phyloP scores from a whole-genome alignment of 2,113 vertebrate species.

The Orycteropus afer region DNA sequence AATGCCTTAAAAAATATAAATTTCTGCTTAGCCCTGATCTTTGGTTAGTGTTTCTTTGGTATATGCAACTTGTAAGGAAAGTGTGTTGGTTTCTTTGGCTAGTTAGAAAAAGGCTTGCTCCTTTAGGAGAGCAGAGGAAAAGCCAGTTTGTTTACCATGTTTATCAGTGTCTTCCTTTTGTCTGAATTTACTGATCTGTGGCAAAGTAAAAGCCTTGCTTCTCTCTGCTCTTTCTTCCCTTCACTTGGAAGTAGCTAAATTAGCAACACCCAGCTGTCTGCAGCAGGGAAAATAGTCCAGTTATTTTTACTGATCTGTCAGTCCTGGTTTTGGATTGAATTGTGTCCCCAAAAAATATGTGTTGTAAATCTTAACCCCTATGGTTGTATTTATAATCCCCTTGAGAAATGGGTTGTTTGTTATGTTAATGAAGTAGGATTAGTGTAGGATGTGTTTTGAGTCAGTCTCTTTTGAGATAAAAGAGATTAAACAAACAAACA shows the following conservation, averaged over 20 bases:
- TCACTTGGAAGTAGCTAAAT: constrained; percentile 26
- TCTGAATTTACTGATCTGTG: constrained; percentile 4
- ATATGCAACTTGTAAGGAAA: neutral
- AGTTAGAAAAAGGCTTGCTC: neutral
- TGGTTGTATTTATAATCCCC: neutral
- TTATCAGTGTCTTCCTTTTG: neutral
- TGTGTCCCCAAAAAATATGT: too few relatives aligned
- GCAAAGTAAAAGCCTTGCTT: neutral
- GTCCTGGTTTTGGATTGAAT: neutral
- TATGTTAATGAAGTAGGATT: neutral
- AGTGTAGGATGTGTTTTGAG: neutral
- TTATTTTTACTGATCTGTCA: constrained; percentile 40
- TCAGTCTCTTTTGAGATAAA: neutral
- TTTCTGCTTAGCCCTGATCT: neutral
- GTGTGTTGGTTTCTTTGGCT: neutral
- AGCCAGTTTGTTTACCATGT: neutral
- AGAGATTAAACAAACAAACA: too few relatives aligned
- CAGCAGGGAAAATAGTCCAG: constrained; percentile 33
- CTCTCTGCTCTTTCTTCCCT: neutral
- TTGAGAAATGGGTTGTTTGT: neutral
- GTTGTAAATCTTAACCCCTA: neutral
- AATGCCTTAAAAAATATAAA: neutral
- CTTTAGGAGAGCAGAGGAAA: neutral
- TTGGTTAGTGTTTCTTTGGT: neutral
- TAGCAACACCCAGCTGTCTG: constrained; percentile 58